Evolutionary conservation across 2,113 vertebrate genomes (phyloP).

Genomic region (Capra hircus): DNA sequence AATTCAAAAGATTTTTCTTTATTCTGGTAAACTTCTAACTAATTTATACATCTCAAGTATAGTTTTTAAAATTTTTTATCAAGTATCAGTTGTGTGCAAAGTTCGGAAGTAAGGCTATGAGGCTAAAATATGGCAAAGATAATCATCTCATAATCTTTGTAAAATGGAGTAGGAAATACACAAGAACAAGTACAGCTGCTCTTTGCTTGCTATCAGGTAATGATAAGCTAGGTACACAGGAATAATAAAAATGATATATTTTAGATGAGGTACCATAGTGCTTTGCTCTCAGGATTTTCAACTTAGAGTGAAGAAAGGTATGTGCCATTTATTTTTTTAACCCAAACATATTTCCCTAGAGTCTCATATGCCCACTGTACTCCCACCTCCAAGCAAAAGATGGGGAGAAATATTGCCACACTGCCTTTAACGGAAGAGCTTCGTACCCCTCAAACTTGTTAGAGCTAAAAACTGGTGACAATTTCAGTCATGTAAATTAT

Average conservation of each 20-base stretch:
- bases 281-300: neutral
- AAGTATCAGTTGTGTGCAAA: neutral
- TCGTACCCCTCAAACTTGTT: neutral
- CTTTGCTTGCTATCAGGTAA: neutral
- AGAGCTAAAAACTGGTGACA: neutral
- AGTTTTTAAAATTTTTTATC: constrained; percentile 7
- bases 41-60: neutral
- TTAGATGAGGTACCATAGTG: neutral
- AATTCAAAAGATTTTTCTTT: neutral
- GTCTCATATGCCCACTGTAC: neutral
- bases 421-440: neutral
- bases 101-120: neutral
- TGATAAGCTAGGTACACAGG: neutral
- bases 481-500: neutral
- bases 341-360: neutral
- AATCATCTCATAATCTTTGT: neutral
- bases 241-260: neutral
- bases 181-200: neutral
- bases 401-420: neutral
- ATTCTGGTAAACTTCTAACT: neutral
- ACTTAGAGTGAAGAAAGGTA: neutral
- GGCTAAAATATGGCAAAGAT: neutral
- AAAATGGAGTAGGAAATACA: neutral
- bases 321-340: neutral
- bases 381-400: neutral